These are phyloP conservation scores for Syrmaticus mikado DNA, from an alignment of 2,113 vertebrate species.

Conservation along the genomic window DNA sequence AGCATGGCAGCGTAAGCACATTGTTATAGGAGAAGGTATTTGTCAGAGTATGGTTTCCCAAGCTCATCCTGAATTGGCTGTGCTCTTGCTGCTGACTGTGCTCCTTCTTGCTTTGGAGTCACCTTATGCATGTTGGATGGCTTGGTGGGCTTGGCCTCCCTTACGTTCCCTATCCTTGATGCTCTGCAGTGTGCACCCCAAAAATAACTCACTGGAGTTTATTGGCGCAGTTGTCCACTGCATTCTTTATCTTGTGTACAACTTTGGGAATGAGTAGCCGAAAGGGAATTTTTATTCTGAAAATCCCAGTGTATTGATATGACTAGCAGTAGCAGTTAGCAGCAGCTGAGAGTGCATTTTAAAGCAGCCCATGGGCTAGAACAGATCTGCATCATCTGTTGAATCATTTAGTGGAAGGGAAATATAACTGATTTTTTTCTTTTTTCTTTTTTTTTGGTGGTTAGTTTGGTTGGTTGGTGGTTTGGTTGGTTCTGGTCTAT, in stretches of 20 bases:
- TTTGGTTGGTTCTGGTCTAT: no score
- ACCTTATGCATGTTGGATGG: not conserved
- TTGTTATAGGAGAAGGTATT: not conserved
- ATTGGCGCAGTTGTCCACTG: not conserved
- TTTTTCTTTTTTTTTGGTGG: no score
- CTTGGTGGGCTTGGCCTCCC: not conserved
- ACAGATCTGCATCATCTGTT: not conserved
- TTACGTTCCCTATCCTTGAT: not conserved
- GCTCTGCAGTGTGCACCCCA: not conserved
- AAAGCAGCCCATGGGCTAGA: not conserved
- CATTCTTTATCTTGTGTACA: not conserved
- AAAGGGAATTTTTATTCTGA: not conserved
- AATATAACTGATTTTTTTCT: not conserved
- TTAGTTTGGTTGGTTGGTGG: no score
- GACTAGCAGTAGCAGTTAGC: not conserved
- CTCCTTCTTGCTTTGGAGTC: not conserved
- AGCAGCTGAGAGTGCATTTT: not conserved
- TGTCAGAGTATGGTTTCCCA: not conserved
- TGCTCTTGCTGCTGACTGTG: not conserved
- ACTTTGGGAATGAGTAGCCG: not conserved
- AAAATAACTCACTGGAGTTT: not conserved
- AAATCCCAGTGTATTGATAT: not conserved
- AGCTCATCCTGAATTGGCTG: not conserved
- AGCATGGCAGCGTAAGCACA: not conserved
- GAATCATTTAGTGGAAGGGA: not conserved